Evolutionary conservation across 2,888 invertebrate species (phyloP), one percentile per base, ranked within the genome.

Genomic region (Amphipoea oculea): DNA sequence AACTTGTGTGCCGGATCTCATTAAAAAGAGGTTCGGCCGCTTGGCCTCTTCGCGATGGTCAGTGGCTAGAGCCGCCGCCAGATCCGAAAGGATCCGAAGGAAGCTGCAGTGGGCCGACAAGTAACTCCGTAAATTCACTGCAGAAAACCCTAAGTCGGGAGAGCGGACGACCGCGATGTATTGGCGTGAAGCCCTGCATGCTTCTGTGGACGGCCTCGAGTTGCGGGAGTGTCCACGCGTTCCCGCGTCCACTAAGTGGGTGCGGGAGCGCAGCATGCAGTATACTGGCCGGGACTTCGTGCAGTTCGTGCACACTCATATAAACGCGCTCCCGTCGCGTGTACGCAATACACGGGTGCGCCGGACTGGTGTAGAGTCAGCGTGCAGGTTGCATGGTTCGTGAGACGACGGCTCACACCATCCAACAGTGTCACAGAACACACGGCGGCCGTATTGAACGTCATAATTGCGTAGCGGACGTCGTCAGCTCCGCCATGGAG

Each of bases 341-440:
- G 74, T 82, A 1, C 79, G 75, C 51, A 86, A 69, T 17, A 79
- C 75, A 48, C 77, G 78, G 68, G 73, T 73, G 77, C 60, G 68
- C 57, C 11, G 79, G 51, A 73, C 42, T 23, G 71, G 71, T 75
- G 54, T 83, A 85, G 83, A 1, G 73, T 74, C 65, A 17, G 68
- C 89, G 93, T 45, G 92, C 91, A 4, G 92, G 92, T 3, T 94
- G 92, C 85, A 76, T 72, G 73, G 82, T 85, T 0, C 75, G 60
- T 60, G 93, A 94, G 81, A 93, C 93, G 0, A 89, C 91, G 54
- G 91, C 74, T 0, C 74, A 74, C 42, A 42, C 29, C 17, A 79
- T 82, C 65, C 78, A 66, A 11, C 78, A 76, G 45, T 57, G n/a
- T 57, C 57, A 57, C 57, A 57, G 57, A 57, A 57, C 57, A 11